Percentiles rank a stretch among this genome's conserved stretches.
Evolutionary conservation across 2,888 invertebrate genomes (phyloP).

Genomic region (Lasioglossum leucozonium): DNA sequence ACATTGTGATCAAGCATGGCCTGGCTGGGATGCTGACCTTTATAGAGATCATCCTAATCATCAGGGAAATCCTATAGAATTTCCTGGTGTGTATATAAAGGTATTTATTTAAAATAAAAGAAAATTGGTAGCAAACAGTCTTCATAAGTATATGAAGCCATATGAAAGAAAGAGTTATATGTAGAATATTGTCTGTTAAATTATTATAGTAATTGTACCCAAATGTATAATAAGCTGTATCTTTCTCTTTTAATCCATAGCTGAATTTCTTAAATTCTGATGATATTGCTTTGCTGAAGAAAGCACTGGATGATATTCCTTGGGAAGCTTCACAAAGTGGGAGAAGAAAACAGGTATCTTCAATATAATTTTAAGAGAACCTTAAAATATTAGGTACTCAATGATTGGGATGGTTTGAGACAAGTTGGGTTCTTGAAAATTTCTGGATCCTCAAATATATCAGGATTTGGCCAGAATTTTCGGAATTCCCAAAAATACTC

Average conservation of each 20-base stretch:
- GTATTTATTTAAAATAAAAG: conserved; percentile 71
- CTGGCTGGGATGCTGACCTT: conserved; percentile 89
- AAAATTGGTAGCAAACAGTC: background rate
- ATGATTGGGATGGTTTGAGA: background rate
- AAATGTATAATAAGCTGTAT: background rate
- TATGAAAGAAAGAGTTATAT: background rate
- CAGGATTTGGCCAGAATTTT: background rate
- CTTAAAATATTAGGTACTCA: background rate
- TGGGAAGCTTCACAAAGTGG: conserved; percentile 99
- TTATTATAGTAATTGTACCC: background rate
- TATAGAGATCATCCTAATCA: conserved; percentile 90
- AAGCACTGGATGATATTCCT: conserved; percentile 90
- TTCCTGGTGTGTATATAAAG: conserved; percentile 89
- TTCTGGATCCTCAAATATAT: too few species aligned
- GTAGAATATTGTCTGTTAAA: background rate
- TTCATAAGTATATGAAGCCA: background rate
- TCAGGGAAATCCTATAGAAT: conserved; percentile 86
- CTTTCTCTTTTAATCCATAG: conserved; percentile 74
- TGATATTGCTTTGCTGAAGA: conserved; percentile 89
- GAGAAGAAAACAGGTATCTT: conserved; percentile 92
- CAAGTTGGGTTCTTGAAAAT: too few species aligned
- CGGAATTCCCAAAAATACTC: too few species aligned
- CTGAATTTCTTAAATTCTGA: conserved; percentile 90
- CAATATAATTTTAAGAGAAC: background rate
- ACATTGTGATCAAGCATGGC: conserved; percentile 90